A percentile compares a stretch with the other conserved stretches of the same genome.
These are phyloP conservation scores for Silurus asotus DNA, from an alignment of 2,113 vertebrate species.

Conservation along the genomic window DNA sequence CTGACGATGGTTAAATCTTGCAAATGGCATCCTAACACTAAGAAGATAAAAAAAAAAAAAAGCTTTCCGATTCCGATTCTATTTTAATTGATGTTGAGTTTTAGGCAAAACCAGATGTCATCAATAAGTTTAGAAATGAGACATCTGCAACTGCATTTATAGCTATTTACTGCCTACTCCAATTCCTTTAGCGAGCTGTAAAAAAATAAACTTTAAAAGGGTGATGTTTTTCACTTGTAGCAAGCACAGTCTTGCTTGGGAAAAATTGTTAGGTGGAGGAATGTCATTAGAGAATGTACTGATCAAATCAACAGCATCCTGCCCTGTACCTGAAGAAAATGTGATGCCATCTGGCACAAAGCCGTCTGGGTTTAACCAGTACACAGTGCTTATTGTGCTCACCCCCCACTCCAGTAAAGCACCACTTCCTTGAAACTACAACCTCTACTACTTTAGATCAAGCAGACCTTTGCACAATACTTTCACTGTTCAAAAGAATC, in stretches of 20 bases:
- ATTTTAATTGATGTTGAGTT: background rate
- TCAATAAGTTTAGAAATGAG: background rate
- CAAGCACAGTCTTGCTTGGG: constrained; percentile 66
- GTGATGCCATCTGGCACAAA: constrained; percentile 60
- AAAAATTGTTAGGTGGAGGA: constrained; percentile 49
- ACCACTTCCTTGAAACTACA: constrained; percentile 4
- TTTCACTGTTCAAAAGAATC: constrained; percentile 47
- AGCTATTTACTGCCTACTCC: constrained; percentile 50
- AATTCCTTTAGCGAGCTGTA: constrained; percentile 49
- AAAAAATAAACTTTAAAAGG: background rate
- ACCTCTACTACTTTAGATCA: constrained; percentile 11
- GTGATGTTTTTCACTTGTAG: constrained; percentile 43
- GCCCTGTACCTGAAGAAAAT: constrained; percentile 23
- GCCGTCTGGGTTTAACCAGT: constrained; percentile 54
- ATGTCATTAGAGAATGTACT: constrained; percentile 22
- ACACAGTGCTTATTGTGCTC: constrained; percentile 67
- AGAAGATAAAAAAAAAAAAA: background rate
- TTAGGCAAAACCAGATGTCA: background rate
- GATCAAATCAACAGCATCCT: constrained; percentile 56
- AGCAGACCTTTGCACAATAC: constrained; percentile 21
- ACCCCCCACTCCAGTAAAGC: constrained; percentile 32
- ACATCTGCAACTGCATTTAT: constrained; percentile 1
- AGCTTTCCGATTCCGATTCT: background rate
- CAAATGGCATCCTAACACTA: background rate
- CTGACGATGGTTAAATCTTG: background rate